Conservation (phyloP, 2,113 vertebrate genomes). For the Coptodon bakossiorum region DNA sequence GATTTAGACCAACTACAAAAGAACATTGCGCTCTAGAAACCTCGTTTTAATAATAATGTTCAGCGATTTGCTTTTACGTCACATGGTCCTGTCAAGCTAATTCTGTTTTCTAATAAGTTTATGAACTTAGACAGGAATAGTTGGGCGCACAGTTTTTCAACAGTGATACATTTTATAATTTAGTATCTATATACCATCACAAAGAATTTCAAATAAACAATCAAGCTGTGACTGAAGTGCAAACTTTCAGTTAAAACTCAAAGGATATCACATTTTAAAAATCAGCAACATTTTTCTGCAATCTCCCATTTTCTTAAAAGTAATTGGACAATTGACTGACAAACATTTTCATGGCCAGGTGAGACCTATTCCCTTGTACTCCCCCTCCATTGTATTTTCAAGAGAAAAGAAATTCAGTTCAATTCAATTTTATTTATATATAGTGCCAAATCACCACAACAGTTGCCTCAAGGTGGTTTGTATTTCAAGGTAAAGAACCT, state of each 20-base stretch:
- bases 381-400: neutral
- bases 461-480: neutral
- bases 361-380: neutral
- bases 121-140: neutral
- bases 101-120: neutral
- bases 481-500: neutral
- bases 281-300: neutral
- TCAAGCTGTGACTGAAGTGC: neutral
- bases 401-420: neutral
- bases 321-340: neutral
- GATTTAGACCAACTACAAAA: neutral
- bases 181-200: neutral
- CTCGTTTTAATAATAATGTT: neutral
- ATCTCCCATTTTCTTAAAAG: neutral
- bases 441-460: neutral
- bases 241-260: neutral
- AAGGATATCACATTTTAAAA: neutral
- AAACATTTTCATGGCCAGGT: neutral
- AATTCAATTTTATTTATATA: neutral
- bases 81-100: neutral
- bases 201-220: neutral
- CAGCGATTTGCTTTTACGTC: neutral
- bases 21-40: neutral
- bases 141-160: neutral
- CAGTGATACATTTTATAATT: neutral